Percentiles rank a stretch among this genome's conserved stretches.
Conservation (phyloP, 1,140 invertebrate genomes). For the Amyelois transitella region DNA sequence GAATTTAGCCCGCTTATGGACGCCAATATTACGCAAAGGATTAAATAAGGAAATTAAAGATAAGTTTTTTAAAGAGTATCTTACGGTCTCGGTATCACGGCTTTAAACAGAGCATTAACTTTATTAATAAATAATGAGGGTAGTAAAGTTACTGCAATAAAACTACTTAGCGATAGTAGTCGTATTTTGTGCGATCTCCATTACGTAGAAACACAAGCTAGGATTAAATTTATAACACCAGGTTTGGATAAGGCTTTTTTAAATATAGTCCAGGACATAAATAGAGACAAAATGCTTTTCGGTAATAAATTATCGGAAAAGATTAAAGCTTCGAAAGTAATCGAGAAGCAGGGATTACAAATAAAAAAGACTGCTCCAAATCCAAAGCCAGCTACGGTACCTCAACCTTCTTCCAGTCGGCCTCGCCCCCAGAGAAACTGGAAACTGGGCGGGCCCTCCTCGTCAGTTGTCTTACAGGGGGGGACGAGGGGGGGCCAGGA, state of each 20-base stretch:
- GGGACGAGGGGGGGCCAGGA: conserved; percentile 17
- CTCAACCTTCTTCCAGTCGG: background rate
- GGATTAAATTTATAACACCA: conserved; percentile 21
- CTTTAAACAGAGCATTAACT: conserved; percentile 13
- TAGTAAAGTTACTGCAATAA: conserved; percentile 7
- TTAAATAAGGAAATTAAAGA: conserved; percentile 13
- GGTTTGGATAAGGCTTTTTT: conserved; percentile 17
- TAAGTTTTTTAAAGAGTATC: conserved; percentile 14
- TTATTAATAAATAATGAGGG: conserved; percentile 8
- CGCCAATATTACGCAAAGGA: conserved; percentile 18
- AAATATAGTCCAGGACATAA: conserved; percentile 12
- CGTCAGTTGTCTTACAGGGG: conserved; percentile 20
- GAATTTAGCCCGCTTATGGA: conserved; percentile 9
- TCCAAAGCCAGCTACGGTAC: background rate
- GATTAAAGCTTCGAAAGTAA: conserved; percentile 23
- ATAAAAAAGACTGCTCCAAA: conserved; percentile 13
- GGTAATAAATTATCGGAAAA: conserved; percentile 20
- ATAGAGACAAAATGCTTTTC: conserved; percentile 20
- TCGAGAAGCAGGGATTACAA: conserved; percentile 25
- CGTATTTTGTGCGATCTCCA: conserved; percentile 22
- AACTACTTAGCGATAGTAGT: conserved; percentile 16
- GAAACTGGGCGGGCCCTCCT: conserved; percentile 25
- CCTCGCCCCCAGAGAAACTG: conserved; percentile 9
- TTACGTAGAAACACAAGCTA: conserved; percentile 4
- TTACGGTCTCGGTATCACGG: conserved; percentile 16